Evolutionary conservation across 1,140 invertebrate genomes (phyloP).

Genomic region (Oscheius sp.): DNA sequence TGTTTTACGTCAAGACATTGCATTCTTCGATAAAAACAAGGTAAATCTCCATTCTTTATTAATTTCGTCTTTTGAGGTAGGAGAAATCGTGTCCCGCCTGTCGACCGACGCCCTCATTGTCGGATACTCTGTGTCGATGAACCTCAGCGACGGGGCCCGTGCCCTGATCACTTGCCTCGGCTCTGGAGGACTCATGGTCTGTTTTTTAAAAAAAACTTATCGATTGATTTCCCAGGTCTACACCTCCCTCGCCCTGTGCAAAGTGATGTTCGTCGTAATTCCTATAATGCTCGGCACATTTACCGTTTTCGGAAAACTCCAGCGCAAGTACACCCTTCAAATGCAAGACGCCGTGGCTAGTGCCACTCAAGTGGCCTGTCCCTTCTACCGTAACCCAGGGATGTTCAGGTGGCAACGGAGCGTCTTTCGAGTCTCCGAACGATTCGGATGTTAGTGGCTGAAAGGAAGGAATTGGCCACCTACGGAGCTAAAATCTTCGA

Average conservation of each 20-base stretch:
- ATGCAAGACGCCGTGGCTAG: constrained; percentile 72
- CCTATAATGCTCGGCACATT: constrained; percentile 81
- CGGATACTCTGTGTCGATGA: constrained; percentile 83
- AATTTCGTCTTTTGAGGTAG: constrained; percentile 66
- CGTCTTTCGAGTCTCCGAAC: constrained; percentile 87
- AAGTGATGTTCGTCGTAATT: constrained; percentile 80
- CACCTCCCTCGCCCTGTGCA: constrained; percentile 80
- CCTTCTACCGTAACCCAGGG: constrained; percentile 7
- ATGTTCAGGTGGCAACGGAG: constrained; percentile 75
- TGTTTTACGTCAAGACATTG: constrained; percentile 83
- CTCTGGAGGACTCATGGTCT: constrained; percentile 63
- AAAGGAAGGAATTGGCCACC: constrained; percentile 72
- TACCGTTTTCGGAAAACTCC: constrained; percentile 82
- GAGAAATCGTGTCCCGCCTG: constrained; percentile 88
- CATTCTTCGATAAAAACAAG: constrained; percentile 86
- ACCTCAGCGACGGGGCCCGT: constrained; percentile 87
- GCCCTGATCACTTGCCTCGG: constrained; percentile 78
- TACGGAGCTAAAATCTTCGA: constrained; percentile 74
- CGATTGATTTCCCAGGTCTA: constrained; percentile 66
- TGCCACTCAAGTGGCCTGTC: constrained; percentile 60
- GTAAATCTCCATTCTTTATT: too few species aligned
- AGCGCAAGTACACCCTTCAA: constrained; percentile 77
- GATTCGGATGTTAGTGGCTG: constrained; percentile 85
- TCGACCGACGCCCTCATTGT: constrained; percentile 85
- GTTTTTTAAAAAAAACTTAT: too few species aligned